Evolutionary conservation across 1,140 invertebrate species (phyloP).

Genomic region (Drosophila athabasca): DNA sequence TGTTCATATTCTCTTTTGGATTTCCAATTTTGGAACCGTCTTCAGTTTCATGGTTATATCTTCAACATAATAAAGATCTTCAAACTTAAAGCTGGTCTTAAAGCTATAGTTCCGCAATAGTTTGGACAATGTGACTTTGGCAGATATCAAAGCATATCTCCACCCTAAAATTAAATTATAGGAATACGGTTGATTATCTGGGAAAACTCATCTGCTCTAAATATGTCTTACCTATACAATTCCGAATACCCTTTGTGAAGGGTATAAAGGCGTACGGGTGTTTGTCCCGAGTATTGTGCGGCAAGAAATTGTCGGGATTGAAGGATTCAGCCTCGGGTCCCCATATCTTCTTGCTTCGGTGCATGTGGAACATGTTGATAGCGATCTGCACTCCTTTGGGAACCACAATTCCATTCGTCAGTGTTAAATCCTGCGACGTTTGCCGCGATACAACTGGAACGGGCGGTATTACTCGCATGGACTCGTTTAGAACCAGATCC

Average conservation of each 20-base stretch:
- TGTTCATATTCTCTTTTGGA: conserved; percentile 31
- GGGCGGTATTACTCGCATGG: conserved; percentile 84
- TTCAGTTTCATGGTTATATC: conserved; percentile 76
- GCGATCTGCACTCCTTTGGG: conserved; percentile 60
- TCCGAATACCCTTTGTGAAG: conserved; percentile 74
- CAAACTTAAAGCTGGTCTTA: conserved; percentile 65
- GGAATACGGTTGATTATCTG: not conserved
- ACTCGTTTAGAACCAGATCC: conserved; percentile 87
- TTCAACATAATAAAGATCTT: conserved; percentile 72
- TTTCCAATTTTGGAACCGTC: conserved; percentile 49
- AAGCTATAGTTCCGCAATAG: conserved; percentile 69
- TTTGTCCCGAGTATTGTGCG: conserved; percentile 53
- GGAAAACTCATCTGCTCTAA: too few species aligned
- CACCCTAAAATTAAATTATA: conserved; percentile 53
- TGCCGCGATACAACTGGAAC: conserved; percentile 73
- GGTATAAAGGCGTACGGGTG: conserved; percentile 76
- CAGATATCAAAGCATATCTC: conserved; percentile 73
- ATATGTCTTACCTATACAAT: conserved; percentile 69
- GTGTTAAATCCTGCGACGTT: conserved; percentile 55
- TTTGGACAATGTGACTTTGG: conserved; percentile 69
- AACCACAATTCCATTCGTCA: conserved; percentile 56
- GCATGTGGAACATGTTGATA: conserved; percentile 64
- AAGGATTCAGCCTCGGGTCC: conserved; percentile 69
- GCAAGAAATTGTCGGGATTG: conserved; percentile 77
- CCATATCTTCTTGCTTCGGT: conserved; percentile 68